Evolutionary conservation across 2,888 invertebrate genomes (phyloP), one percentile per base, ranked within the genome.

Genomic region (Tipula unca): DNA sequence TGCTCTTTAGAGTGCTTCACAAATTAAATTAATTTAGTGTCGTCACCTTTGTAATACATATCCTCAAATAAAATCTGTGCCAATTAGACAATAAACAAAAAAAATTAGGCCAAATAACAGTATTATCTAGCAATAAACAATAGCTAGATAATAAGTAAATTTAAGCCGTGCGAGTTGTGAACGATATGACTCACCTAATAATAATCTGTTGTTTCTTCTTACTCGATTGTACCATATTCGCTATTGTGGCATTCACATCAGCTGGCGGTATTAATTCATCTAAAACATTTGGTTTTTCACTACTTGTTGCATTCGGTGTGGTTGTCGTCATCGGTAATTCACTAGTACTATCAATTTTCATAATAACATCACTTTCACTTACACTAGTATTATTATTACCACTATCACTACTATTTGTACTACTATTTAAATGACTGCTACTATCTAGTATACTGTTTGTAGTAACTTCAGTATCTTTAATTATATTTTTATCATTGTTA

Each of bases 161-260:
- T 17, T 48, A 17, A 48, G 17, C 17, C n/a, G n/a, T n/a, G 48
- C 25, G 5, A 25, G 6, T 25, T n/a, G 42, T 69, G 20, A 17
- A 83, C 83, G 17, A 83, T 83, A 32, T 83, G 29, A 32, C 86
- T 86, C 86, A 87, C 87, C 86, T 87, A 17, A 87, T 87, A 82
- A 87, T 87, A 29, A 87, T 86, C 86, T 87, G 87, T 85, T 87
- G 87, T 85, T 87, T 87, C 82, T 86, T 87, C 42, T 85, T 85
- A 32, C 29, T 82, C 29, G 86, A 85, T 54, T 86, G 39, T 86
- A 87, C 42, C 69, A 87, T 87, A 85, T 87, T 85, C 1, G 87
- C 87, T 83, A 87, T 87, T 35, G 88, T 89, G 2, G 88, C 88
- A 87, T 90, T 90, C 1, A 87, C 87, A 87, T 89, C 88, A 42